Evolutionary conservation across 2,888 invertebrate species (phyloP), one percentile per base, ranked within the genome.

Genomic region (Cerastis leucographa): DNA sequence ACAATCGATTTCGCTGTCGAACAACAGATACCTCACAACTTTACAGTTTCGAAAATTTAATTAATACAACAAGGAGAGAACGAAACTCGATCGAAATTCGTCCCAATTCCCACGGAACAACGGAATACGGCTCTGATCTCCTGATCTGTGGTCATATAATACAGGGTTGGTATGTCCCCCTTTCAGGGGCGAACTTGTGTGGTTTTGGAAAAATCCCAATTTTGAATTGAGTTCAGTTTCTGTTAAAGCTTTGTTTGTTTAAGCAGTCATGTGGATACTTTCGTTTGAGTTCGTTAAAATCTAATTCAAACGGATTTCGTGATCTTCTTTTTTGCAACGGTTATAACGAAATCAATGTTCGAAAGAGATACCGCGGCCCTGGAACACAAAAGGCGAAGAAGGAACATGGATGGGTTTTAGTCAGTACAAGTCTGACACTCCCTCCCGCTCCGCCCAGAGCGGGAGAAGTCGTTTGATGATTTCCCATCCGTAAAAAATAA

Each of bases 111-210:
- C 93, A 92, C 91, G 92, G 90, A 94, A 92, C 92, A 92, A 85
- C 91, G 88, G 91, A 91, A 91, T 92, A 92, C 91, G 89, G 86
- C 90, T 84, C 90, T 90, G 93, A 93, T 93, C 93, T 91, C 90
- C 91, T 92, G 94, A 94, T 94, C 94, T 94, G 94, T 89, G 94
- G 93, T 94, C 92, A 91, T 91, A 92, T 93, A 92, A 93, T 90
- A 91, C 90, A 87, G 85, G 88, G 91, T 90, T 90, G 91, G 83
- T 88, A 85, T 83, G 83, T 86, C 89, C 86, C 87, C 85, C 74
- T 71, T 42, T 54, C 89, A 90, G 92, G 83, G 87, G 54, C 71
- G 90, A 59, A 89, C 74, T 88, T 51, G 59, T 77, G 81, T 77
- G 82, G 78, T 81, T 82, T 61, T 5, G 42, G 66, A 85, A 84